phyloP scores from a whole-genome alignment of 2,888 invertebrate species.

The Athalia circularis region DNA sequence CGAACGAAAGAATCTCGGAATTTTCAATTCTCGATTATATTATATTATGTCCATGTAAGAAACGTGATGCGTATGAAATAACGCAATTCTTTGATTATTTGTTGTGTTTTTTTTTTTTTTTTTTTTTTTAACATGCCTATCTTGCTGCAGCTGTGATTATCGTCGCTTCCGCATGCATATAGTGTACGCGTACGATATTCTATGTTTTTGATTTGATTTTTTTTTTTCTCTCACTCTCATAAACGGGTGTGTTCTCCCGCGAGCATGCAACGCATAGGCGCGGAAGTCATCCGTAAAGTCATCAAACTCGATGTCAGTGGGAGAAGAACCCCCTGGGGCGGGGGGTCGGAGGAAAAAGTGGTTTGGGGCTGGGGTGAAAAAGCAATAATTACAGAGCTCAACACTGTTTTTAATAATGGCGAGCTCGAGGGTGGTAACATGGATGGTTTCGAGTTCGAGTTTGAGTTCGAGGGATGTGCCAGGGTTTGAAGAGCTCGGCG shows the following conservation, averaged over 20 bases:
- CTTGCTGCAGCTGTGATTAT: constrained; percentile 43
- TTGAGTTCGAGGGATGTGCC: constrained; percentile 7
- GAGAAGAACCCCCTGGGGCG: background rate
- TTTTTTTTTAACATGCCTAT: constrained; percentile 49
- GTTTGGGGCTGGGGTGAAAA: constrained; percentile 32
- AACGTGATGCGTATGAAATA: too few species aligned
- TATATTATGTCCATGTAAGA: too few species aligned
- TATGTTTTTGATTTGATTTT: background rate
- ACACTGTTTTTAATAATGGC: constrained; percentile 48
- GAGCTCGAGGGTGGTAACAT: constrained; percentile 45
- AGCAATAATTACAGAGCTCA: constrained; percentile 45
- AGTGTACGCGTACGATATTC: background rate
- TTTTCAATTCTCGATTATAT: too few species aligned
- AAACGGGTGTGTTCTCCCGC: background rate
- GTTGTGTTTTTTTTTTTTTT: too few species aligned
- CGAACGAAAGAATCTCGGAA: too few species aligned
- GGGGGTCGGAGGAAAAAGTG: background rate
- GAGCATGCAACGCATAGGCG: background rate
- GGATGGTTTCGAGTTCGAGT: constrained; percentile 38
- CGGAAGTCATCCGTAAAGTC: constrained; percentile 40
- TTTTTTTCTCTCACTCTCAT: background rate
- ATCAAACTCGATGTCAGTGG: constrained; percentile 14
- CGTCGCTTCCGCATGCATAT: constrained; percentile 61
- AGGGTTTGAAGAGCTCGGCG: constrained; percentile 15
- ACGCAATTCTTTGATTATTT: background rate